A percentile compares a stretch with the other conserved stretches of the same genome.
Conservation (phyloP, 1,140 invertebrate species). For the Melitaea cinxia region DNA sequence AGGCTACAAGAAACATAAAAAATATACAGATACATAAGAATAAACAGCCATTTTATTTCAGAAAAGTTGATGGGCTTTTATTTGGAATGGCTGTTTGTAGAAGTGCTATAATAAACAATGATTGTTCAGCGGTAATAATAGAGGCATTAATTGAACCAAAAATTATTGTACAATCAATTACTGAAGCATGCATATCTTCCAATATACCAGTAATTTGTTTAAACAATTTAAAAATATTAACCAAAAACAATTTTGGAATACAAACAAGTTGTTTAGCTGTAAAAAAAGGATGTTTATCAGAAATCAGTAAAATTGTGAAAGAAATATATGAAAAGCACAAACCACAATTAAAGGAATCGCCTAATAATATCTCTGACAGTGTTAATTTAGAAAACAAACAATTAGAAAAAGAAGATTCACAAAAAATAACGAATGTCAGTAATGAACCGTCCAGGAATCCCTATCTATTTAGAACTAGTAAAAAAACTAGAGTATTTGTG, state of each 20-base stretch:
- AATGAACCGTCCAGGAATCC: too few relatives aligned
- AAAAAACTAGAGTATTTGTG: slow-evolving; percentile 63
- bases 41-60: slow-evolving; percentile 49
- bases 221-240: slow-evolving; percentile 45
- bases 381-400: slow-evolving; percentile 20
- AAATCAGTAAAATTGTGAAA: slow-evolving; percentile 42
- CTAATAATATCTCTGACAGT: slow-evolving; percentile 7
- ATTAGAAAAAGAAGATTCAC: slow-evolving; percentile 13
- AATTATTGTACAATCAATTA: slow-evolving; percentile 56
- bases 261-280: slow-evolving; percentile 63
- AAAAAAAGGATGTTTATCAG: slow-evolving; percentile 40
- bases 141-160: slow-evolving; percentile 60
- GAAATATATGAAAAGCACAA: slow-evolving; percentile 43
- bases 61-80: slow-evolving; percentile 58
- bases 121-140: slow-evolving; percentile 56
- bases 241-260: slow-evolving; percentile 56
- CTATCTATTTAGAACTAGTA: slow-evolving; percentile 61
- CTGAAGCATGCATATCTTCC: slow-evolving; percentile 48
- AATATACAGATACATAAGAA: too few relatives aligned
- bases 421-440: too few relatives aligned
- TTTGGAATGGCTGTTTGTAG: slow-evolving; percentile 63
- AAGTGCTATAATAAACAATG: slow-evolving; percentile 39
- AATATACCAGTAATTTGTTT: slow-evolving; percentile 57
- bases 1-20: too few relatives aligned
- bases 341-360: background rate